Percentiles rank a stretch among this genome's conserved stretches.
Evolutionary conservation across 2,113 vertebrate genomes (phyloP).

Genomic region (Ovis aries): ARS-UI_Ramb_v3.0 NC_056054.1:33006501-33007000

Average conservation of each 20-base stretch:
- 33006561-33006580: neutral
- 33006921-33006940: slow-evolving; percentile 68
- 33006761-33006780: neutral
- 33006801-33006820: slow-evolving; percentile 57
- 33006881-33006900: slow-evolving; percentile 61
- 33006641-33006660: neutral
- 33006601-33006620: neutral
- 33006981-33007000: neutral
- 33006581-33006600: neutral
- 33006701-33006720: neutral
- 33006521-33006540: neutral
- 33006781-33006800: slow-evolving; percentile 13
- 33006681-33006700: neutral
- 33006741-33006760: neutral
- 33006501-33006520: neutral
- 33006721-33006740: neutral
- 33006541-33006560: neutral
- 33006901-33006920: slow-evolving; percentile 69
- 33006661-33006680: neutral
- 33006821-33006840: slow-evolving; percentile 60
- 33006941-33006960: slow-evolving; percentile 51
- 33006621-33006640: neutral
- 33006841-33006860: slow-evolving; percentile 60
- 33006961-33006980: neutral
- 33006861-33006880: slow-evolving; percentile 72